These are phyloP conservation scores for Mus musculus DNA, from an alignment of 2,113 vertebrate species.

Conservation along the genomic window GRCm39 chr13:113716501-113717000, in stretches of 20 bases:
- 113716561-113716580: constrained; percentile 29
- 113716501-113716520: neutral
- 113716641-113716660: constrained; percentile 60
- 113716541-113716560: constrained; percentile 6
- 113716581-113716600: constrained; percentile 65
- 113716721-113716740: constrained; percentile 1
- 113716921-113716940: neutral
- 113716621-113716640: constrained; percentile 71
- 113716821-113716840: neutral
- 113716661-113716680: constrained; percentile 75
- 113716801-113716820: neutral
- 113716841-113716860: neutral
- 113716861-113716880: neutral
- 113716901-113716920: neutral
- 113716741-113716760: neutral
- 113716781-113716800: neutral
- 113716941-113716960: neutral
- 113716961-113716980: neutral
- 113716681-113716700: constrained; percentile 60
- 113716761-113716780: neutral
- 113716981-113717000: neutral
- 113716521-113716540: neutral
- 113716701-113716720: neutral
- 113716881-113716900: neutral
- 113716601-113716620: constrained; percentile 57